Conservation (phyloP, 2,888 invertebrate species). For the Cataglyphis albicans region DNA sequence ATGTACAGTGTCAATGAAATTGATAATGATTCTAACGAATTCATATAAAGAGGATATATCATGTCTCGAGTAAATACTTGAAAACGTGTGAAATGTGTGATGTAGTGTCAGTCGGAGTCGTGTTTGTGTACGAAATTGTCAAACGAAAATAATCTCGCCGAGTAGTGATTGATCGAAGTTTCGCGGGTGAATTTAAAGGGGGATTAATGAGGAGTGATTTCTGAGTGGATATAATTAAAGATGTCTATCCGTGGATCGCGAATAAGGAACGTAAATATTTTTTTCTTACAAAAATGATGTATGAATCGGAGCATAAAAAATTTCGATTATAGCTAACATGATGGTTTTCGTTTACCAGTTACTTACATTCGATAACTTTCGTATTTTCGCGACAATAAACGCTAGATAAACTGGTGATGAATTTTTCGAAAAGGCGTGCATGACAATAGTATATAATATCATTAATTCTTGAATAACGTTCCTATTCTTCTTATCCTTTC, state of each 20-base stretch:
- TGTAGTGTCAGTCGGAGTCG: not conserved
- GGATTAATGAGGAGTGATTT: not conserved
- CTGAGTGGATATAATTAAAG: not conserved
- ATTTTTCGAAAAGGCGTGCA: not conserved
- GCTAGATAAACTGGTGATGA: not conserved
- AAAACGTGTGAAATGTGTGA: not conserved
- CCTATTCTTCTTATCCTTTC: too few species aligned
- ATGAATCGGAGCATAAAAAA: not conserved
- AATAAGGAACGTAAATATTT: not conserved
- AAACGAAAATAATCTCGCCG: constrained; percentile 1
- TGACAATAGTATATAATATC: not conserved
- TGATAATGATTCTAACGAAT: not conserved
- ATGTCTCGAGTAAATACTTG: not conserved
- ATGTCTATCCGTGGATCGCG: not conserved
- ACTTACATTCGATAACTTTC: not conserved
- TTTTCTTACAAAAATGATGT: not conserved
- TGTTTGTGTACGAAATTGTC: not conserved
- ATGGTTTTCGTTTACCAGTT: not conserved
- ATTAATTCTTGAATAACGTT: constrained; percentile 27
- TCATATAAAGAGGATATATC: not conserved
- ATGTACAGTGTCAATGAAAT: not conserved
- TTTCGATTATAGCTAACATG: not conserved
- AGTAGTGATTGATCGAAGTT: constrained; percentile 1
- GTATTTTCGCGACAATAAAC: not conserved
- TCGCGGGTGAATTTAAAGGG: not conserved